phyloP scores from a whole-genome alignment of 2,797 vertebrate genomes.

The Spinus olivaceus region DNA sequence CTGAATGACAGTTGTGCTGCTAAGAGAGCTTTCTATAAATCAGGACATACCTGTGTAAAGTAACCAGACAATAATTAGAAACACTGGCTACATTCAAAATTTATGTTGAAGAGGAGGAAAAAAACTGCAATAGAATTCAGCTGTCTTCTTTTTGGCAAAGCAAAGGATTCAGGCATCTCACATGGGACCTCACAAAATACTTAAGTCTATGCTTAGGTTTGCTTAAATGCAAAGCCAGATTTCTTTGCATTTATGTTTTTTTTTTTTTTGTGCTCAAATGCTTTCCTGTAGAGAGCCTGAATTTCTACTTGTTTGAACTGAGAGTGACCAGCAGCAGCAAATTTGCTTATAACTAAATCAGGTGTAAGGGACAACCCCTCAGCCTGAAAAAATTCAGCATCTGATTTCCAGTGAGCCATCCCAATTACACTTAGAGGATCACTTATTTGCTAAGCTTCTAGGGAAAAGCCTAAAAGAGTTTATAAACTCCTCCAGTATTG shows the following conservation, averaged over 20 bases:
- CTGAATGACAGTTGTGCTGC: conserved; percentile 39
- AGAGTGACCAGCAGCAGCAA: background rate
- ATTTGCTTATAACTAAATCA: background rate
- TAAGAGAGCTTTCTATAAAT: background rate
- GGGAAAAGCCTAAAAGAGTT: background rate
- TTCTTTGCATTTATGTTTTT: background rate
- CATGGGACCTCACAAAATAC: background rate
- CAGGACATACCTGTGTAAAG: conserved; percentile 27
- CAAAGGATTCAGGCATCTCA: background rate
- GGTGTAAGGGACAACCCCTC: background rate
- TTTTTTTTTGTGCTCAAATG: background rate
- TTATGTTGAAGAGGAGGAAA: background rate
- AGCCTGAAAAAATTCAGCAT: background rate
- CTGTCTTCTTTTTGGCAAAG: background rate
- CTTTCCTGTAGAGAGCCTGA: background rate
- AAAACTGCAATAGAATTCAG: background rate
- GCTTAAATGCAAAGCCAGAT: background rate
- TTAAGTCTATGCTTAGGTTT: background rate
- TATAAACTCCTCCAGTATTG: background rate
- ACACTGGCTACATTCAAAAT: background rate
- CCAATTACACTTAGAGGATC: background rate
- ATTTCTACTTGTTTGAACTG: background rate
- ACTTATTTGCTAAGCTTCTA: background rate
- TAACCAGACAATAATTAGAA: background rate
- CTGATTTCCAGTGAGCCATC: background rate